Percentiles rank a stretch among this genome's conserved stretches.
Evolutionary conservation across 2,797 vertebrate genomes (phyloP).

Genomic region (Coreius guichenoti): DNA sequence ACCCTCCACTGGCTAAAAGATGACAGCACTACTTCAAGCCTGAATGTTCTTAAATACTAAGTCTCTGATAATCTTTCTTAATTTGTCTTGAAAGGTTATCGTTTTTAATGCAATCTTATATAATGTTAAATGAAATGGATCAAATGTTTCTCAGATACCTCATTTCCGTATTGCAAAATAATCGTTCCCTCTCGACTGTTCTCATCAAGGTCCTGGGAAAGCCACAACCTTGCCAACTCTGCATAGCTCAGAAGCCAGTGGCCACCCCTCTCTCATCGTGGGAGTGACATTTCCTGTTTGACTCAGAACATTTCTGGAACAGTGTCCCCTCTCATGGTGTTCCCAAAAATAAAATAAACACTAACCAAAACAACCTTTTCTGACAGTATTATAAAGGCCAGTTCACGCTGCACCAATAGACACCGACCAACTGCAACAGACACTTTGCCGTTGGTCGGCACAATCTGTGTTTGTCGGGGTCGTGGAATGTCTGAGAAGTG

Average conservation of each 20-base stretch:
- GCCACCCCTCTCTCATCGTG: constrained; percentile 44
- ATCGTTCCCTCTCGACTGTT: constrained; percentile 62
- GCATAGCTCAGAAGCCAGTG: constrained; percentile 61
- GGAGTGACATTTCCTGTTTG: constrained; percentile 54
- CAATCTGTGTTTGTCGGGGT: no score
- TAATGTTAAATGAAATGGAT: constrained; percentile 1
- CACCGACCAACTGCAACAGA: neutral
- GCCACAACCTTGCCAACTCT: constrained; percentile 67
- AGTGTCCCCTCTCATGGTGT: neutral
- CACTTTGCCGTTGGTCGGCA: neutral
- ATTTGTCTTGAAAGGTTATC: neutral
- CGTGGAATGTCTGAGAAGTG: no score
- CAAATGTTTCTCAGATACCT: constrained; percentile 40
- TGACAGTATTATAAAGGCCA: neutral
- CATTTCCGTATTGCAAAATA: constrained; percentile 59
- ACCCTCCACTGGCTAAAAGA: neutral
- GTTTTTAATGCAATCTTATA: neutral
- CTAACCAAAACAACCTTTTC: neutral
- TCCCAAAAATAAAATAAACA: constrained; percentile 22
- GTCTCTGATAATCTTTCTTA: neutral
- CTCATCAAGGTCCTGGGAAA: constrained; percentile 77
- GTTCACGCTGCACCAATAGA: neutral
- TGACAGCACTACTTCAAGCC: neutral
- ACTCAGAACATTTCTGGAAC: constrained; percentile 39
- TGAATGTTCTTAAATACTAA: no score